Conservation (phyloP, 2,888 invertebrate genomes). For the Lasioglossum villosulum region DNA sequence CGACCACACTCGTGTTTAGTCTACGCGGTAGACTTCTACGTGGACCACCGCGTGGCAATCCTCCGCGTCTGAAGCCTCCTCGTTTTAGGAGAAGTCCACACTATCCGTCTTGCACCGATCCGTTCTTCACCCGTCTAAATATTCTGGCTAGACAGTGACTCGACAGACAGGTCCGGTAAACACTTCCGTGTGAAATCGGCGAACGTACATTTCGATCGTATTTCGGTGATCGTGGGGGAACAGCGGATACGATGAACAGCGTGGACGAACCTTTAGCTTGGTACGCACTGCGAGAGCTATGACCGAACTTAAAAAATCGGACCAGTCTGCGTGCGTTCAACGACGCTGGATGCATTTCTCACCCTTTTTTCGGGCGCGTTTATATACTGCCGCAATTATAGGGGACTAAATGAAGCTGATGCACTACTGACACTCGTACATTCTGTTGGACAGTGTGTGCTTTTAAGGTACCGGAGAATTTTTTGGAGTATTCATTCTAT, state of each 20-base stretch:
- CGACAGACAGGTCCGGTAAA: neutral
- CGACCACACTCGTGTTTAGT: slow-evolving; percentile 57
- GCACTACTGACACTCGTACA: slow-evolving; percentile 4
- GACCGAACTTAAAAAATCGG: slow-evolving; percentile 23
- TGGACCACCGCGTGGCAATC: slow-evolving; percentile 59
- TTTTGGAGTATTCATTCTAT: neutral
- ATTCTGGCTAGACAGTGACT: neutral
- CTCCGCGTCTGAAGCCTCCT: slow-evolving; percentile 46
- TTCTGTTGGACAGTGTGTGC: neutral
- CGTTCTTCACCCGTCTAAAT: neutral
- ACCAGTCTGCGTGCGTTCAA: slow-evolving; percentile 23
- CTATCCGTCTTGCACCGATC: neutral
- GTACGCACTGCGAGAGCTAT: neutral
- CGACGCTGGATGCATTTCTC: slow-evolving; percentile 1
- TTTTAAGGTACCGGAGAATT: neutral
- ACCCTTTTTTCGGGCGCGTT: neutral
- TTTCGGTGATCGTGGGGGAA: neutral
- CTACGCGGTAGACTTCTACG: slow-evolving; percentile 40
- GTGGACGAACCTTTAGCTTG: neutral
- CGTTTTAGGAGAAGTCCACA: slow-evolving; percentile 24
- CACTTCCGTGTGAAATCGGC: neutral
- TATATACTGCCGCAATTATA: slow-evolving; percentile 43
- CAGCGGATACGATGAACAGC: neutral
- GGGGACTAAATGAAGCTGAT: slow-evolving; percentile 40
- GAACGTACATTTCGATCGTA: neutral